phyloP scores from a whole-genome alignment of 2,797 vertebrate genomes.

The Pangasius larnaudii region DNA sequence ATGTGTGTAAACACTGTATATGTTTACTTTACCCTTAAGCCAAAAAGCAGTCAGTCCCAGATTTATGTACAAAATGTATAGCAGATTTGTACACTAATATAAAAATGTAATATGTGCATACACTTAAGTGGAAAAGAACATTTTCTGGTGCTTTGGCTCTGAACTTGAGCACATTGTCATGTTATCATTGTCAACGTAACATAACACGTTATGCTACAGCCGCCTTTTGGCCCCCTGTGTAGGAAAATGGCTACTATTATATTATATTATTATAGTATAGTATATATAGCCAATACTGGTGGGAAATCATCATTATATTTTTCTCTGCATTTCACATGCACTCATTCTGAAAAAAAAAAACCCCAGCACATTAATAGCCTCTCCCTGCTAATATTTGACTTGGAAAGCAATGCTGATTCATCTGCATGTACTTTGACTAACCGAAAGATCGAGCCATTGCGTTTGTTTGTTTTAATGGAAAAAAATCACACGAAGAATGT shows the following conservation, averaged over 20 bases:
- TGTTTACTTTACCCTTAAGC: background rate
- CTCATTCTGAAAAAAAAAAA: slow-evolving; percentile 12
- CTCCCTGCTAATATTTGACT: slow-evolving; percentile 49
- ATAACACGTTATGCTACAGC: background rate
- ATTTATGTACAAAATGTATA: background rate
- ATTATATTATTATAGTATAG: background rate
- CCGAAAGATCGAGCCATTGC: background rate
- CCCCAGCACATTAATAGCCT: background rate
- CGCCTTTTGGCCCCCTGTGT: background rate
- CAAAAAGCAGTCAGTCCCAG: background rate
- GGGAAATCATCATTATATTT: background rate
- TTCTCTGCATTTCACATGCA: slow-evolving; percentile 1
- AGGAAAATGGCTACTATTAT: background rate
- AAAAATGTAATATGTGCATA: background rate
- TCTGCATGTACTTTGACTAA: slow-evolving; percentile 55
- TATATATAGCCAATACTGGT: background rate
- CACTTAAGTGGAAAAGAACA: background rate
- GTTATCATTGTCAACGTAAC: background rate
- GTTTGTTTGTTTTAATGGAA: background rate
- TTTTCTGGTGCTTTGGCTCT: background rate
- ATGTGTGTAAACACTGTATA: background rate
- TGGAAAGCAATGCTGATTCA: slow-evolving; percentile 47
- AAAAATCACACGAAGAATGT: background rate
- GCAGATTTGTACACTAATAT: no score
- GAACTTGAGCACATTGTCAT: background rate